Percentiles rank a stretch among this genome's conserved stretches.
These are phyloP conservation scores for Heteromyza rotundicornis DNA, from an alignment of 2,888 invertebrate species.

Conservation along the genomic window DNA sequence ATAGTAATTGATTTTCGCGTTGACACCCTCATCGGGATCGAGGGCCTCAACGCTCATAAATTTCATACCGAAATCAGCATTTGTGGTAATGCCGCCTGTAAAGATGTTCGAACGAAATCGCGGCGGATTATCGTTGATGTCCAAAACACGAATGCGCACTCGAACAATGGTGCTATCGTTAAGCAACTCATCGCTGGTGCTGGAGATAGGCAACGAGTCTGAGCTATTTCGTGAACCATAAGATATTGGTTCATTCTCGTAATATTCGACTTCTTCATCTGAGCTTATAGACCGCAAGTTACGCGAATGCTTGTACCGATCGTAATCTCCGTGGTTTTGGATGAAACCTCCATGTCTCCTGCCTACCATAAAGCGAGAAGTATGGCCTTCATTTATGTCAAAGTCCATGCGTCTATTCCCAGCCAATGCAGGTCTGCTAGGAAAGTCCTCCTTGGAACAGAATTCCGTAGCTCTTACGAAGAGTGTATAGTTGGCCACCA, in stretches of 20 bases:
- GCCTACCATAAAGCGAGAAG: slow-evolving; percentile 27
- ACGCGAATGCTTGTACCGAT: slow-evolving; percentile 50
- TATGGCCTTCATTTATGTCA: slow-evolving; percentile 20
- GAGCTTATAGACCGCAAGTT: slow-evolving; percentile 34
- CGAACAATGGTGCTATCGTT: slow-evolving; percentile 74
- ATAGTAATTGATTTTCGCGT: slow-evolving; percentile 79
- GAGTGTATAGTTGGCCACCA: slow-evolving; percentile 71
- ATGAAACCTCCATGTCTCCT: slow-evolving; percentile 30
- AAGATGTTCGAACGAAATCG: slow-evolving; percentile 80
- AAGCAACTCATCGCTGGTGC: slow-evolving; percentile 37
- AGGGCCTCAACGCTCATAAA: slow-evolving; percentile 84
- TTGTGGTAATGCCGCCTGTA: slow-evolving; percentile 93
- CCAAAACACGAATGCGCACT: slow-evolving; percentile 75
- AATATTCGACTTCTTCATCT: background rate
- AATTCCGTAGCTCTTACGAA: slow-evolving; percentile 84
- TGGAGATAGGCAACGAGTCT: background rate
- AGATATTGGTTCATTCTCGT: background rate
- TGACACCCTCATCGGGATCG: slow-evolving; percentile 77
- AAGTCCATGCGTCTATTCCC: slow-evolving; percentile 34
- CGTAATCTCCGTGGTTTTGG: slow-evolving; percentile 30
- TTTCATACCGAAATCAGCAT: slow-evolving; percentile 86
- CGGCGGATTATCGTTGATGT: slow-evolving; percentile 92
- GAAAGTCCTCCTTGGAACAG: slow-evolving; percentile 67
- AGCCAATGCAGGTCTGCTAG: background rate
- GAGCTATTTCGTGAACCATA: background rate